These are phyloP conservation scores for Clostera curtula DNA, from an alignment of 2,888 invertebrate genomes.

Conservation along the genomic window DNA sequence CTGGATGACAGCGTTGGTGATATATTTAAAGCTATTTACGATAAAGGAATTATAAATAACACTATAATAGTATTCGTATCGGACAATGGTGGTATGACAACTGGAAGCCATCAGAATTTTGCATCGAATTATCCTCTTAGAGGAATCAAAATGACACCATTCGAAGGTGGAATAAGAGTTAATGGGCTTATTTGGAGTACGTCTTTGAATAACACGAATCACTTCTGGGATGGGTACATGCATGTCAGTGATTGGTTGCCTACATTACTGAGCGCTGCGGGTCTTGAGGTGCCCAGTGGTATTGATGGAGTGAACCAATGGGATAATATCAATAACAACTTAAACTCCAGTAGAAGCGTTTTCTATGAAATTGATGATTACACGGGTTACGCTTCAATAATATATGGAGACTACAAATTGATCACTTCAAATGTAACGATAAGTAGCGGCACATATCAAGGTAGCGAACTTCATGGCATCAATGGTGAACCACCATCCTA, in stretches of 20 bases:
- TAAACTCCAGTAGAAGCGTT: background rate
- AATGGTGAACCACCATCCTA: no score
- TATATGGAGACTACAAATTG: background rate
- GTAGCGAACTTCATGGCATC: background rate
- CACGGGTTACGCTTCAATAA: no score
- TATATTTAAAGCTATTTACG: background rate
- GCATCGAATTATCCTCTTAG: background rate
- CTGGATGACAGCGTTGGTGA: background rate
- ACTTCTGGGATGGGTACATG: background rate
- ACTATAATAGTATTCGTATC: background rate
- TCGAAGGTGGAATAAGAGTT: background rate
- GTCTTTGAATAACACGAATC: background rate
- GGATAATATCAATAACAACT: background rate
- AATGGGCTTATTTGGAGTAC: background rate
- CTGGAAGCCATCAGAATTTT: background rate
- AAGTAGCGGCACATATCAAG: no score
- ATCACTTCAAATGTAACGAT: background rate
- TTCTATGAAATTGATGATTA: background rate
- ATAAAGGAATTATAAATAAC: background rate
- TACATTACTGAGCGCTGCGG: background rate
- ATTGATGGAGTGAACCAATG: background rate
- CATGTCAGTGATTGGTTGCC: background rate
- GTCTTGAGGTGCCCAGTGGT: background rate
- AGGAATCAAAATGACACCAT: background rate
- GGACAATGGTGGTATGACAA: background rate